Evolutionary conservation across 2,113 vertebrate species (phyloP), one percentile per base, ranked within the genome.

Genomic region (Hippocampus abdominalis): DNA sequence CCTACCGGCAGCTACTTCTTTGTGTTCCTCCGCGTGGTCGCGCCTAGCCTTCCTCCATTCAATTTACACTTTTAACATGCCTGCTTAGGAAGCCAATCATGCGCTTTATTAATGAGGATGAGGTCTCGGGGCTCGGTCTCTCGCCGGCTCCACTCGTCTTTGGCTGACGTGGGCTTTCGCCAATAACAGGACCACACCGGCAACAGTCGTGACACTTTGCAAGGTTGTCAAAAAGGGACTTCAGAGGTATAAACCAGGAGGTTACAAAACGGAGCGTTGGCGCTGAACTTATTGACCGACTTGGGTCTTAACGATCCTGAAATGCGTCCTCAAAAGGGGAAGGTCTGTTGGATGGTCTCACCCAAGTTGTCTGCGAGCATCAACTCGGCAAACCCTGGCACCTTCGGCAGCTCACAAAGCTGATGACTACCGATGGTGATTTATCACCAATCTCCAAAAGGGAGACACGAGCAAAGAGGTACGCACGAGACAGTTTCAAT

Each of bases 101-200:
- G 84, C 83, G 82, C 80, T 77, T 90, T 89, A 91, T 91, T 92
- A 91, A 92, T 90, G 86, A 82, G 91, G 89, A 91, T 90, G 86
- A 79, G 82, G 80, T 79, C 80, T 76, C 66, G 70, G 74, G 80
- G 84, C 78, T 66, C 66, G 70, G 54, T 57, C 54, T 27, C 54
- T 13, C 2, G 13, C 3, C n/a, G 51, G 75, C 44, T 70, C 36
- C 74, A 72, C 64, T 70, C n/a, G 70, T 71, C 56, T 74, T 75
- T 51, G 51, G 48, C n/a, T 49, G 29, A 21, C 13, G 21, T 4
- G 10, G n/a, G 12, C 42, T 71, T 46, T 15, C 25, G 21, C 20
- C 16, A 32, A 11, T 61, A 25, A 10, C 16, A 48, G 3, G 42
- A 60, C 42, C 9, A 36, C 20, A 57, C 3, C 8, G 1, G 18